Base-by-base conservation (phyloP, 1,140 invertebrate species). In the Tetramorium parvispinum region DNA sequence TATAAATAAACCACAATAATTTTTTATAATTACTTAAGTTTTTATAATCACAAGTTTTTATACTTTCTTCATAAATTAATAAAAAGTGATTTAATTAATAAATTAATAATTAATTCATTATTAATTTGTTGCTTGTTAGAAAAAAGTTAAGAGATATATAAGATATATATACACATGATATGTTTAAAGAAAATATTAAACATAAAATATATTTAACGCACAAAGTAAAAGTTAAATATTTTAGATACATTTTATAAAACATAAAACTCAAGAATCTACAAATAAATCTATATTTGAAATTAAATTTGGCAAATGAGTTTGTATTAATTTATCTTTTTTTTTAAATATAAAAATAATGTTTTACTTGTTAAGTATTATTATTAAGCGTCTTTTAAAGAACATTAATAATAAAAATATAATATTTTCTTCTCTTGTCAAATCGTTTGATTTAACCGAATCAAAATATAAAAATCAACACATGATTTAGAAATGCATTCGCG, bases 401-500 rank as follows among this genome's bases (percentile, higher is more conserved):
- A 73, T 21, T 82, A n/a, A 40, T 82, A n/a, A 40, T 32, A 46
- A 6, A 16, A 0, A 57, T 43, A 10, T n/a, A 0, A 40, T 32
- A 0, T 32, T 57, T 16, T 51, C 1, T 37, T 51, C 18, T 71
- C 8, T 37, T 24, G 13, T 79, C 2, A 21, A 21, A 32, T 32
- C 32, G 49, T 59, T 43, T 70, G 10, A 3, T 37, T 37, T 2
- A 3, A 55, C 21, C 37, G 1, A 46, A 51, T 18, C 13, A 40
- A 57, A 18, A 37, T 0, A 21, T 65, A 40, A 57, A 77, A 79
- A 13, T 55, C 16, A 10, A 27, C 18, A 18, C 7, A 7, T 24
- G 16, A 46, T 59, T 63, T 75, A 37, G 16, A 78, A 55, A 66
- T 77, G 46, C n/a, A 49, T 65, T 78, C 51, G 46, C 59, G 24